phyloP scores from a whole-genome alignment of 1,140 invertebrate genomes.

The Sinella curviseta region DNA sequence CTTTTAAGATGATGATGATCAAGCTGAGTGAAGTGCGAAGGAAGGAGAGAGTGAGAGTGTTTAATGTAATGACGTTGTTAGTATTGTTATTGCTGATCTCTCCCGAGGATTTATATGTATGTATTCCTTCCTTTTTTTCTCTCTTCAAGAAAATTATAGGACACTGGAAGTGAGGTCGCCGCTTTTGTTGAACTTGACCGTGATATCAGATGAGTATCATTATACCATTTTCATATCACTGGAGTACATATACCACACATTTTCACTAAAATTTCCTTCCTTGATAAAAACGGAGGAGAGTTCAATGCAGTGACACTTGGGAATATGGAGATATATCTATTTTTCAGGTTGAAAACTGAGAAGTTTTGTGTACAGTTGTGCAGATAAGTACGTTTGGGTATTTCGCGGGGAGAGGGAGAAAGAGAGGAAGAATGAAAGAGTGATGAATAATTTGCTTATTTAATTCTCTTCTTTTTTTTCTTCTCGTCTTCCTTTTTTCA shows the following conservation, averaged over 20 bases:
- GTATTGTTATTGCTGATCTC: not conserved
- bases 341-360: not conserved
- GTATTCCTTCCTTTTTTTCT: too few species aligned
- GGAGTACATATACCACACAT: not conserved
- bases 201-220: not conserved
- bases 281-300: not conserved
- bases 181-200: not conserved
- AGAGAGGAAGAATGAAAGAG: not conserved
- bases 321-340: not conserved
- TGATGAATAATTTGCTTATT: conserved; percentile 24
- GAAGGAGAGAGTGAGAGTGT: too few species aligned
- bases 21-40: too few species aligned
- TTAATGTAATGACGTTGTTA: not conserved
- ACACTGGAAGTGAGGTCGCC: not conserved
- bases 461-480: conserved; percentile 7
- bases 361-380: too few species aligned
- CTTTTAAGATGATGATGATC: too few species aligned
- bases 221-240: not conserved
- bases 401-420: too few species aligned
- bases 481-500: not conserved
- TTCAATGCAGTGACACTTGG: conserved; percentile 1
- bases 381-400: too few species aligned
- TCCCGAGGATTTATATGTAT: not conserved
- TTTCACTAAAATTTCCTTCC: not conserved
- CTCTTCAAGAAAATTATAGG: not conserved